These are phyloP conservation scores for Caenorhabditis tropicalis DNA, from an alignment of 1,140 invertebrate species.

Conservation along the genomic window DNA sequence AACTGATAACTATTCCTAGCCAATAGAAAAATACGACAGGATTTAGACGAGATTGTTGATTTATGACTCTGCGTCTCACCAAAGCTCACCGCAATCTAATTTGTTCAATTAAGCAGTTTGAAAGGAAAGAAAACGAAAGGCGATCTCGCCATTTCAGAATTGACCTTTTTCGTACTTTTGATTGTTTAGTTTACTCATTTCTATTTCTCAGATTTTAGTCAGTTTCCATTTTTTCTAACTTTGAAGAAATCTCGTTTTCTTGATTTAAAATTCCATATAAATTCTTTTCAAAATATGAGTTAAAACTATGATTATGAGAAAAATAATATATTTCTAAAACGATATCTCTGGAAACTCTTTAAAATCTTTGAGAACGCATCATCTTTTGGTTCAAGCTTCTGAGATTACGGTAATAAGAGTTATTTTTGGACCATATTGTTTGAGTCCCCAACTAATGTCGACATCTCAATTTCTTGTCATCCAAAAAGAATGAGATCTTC, in stretches of 20 bases:
- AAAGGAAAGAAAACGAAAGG: not conserved
- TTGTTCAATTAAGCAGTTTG: conserved; percentile 20
- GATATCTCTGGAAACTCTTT: too few relatives aligned
- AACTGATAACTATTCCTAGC: conserved; percentile 32
- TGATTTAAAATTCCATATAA: too few relatives aligned
- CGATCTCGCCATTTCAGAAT: not conserved
- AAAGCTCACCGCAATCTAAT: not conserved
- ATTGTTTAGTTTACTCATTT: not conserved
- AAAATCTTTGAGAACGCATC: too few relatives aligned
- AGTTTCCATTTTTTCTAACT: too few relatives aligned
- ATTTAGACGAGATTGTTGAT: not conserved
- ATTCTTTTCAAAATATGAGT: too few relatives aligned
- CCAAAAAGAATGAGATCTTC: not conserved
- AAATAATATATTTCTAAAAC: too few relatives aligned
- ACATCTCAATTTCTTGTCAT: not conserved
- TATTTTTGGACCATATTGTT: not conserved
- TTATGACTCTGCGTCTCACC: conserved; percentile 12
- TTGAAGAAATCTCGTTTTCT: too few relatives aligned
- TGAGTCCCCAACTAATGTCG: not conserved
- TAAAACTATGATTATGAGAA: too few relatives aligned
- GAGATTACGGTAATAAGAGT: too few relatives aligned
- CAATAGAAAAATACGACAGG: not conserved
- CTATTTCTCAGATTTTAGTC: too few relatives aligned
- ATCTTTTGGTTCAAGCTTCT: not conserved
- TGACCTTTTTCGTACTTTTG: not conserved